phyloP scores from a whole-genome alignment of 92 coral and sea anemone species.

The Heteractis magnifica region DNA sequence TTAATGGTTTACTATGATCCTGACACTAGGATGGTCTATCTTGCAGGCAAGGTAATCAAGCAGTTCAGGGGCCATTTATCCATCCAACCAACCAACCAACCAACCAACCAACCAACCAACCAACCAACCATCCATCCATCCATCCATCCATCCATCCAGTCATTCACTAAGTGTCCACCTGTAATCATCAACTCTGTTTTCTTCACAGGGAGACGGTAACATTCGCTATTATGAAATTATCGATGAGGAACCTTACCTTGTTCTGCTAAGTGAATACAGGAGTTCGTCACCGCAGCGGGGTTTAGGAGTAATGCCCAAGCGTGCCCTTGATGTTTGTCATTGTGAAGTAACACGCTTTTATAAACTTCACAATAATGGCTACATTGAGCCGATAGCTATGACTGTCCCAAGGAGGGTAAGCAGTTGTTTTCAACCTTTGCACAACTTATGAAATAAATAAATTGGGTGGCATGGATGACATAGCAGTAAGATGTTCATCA shows the following conservation, averaged over 20 bases:
- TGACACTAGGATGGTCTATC: constrained; percentile 81
- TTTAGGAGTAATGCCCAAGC: constrained; percentile 86
- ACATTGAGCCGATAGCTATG: constrained; percentile 87
- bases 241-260: constrained; percentile 79
- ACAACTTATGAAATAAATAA: too few relatives aligned
- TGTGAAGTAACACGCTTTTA: constrained; percentile 91
- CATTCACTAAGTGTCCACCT: background rate
- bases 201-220: constrained; percentile 89
- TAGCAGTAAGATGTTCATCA: too few relatives aligned
- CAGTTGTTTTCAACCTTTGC: too few relatives aligned
- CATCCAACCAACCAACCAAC: too few relatives aligned
- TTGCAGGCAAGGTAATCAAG: constrained; percentile 85
- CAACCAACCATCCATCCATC: too few relatives aligned
- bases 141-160: background rate
- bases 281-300: constrained; percentile 92
- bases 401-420: constrained; percentile 94
- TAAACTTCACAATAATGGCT: constrained; percentile 85
- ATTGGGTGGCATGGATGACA: too few relatives aligned
- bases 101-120: too few relatives aligned
- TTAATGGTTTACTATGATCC: constrained; percentile 82
- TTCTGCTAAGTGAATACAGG: constrained; percentile 83
- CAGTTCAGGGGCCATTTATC: too few relatives aligned
- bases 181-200: background rate
- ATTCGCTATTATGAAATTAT: constrained; percentile 85
- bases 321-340: constrained; percentile 76